Evolutionary conservation across 2,797 vertebrate species (phyloP).

Genomic region (Echeneis naucrates): DNA sequence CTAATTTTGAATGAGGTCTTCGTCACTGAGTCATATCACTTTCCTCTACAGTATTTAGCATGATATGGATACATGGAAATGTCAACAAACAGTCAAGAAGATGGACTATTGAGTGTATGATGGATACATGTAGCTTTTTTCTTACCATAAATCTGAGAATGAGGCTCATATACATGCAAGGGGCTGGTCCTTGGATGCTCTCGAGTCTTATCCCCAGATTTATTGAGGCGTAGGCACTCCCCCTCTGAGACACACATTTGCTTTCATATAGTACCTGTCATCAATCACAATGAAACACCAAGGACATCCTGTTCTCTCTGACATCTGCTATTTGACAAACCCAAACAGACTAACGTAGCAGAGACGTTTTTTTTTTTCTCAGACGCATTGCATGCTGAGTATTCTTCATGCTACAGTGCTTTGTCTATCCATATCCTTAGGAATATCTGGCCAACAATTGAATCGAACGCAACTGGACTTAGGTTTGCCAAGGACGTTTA

Average conservation of each 20-base stretch:
- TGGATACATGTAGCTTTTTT: constrained; percentile 39
- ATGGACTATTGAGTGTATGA: constrained; percentile 19
- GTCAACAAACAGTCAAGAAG: constrained; percentile 23
- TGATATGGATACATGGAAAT: constrained; percentile 13
- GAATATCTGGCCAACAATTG: too few species aligned
- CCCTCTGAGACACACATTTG: constrained; percentile 73
- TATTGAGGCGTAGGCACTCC: constrained; percentile 70
- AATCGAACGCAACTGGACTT: too few species aligned
- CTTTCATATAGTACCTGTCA: constrained; percentile 69
- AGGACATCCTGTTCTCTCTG: constrained; percentile 75
- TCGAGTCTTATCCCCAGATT: constrained; percentile 62
- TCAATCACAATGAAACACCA: constrained; percentile 80
- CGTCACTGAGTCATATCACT: constrained; percentile 1
- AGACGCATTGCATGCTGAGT: constrained; percentile 27
- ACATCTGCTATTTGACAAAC: constrained; percentile 76
- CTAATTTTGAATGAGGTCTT: constrained; percentile 29
- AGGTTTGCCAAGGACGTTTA: too few species aligned
- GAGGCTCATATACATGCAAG: constrained; percentile 32
- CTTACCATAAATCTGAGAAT: constrained; percentile 63
- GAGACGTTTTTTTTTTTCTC: constrained; percentile 40
- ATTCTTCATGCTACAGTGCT: constrained; percentile 8
- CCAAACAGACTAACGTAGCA: constrained; percentile 71
- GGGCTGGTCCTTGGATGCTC: constrained; percentile 39
- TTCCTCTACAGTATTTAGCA: background rate
- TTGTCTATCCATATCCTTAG: constrained; percentile 12